Base-by-base conservation (phyloP, 2,888 invertebrate genomes). In the Argynnis bischoffii region DNA sequence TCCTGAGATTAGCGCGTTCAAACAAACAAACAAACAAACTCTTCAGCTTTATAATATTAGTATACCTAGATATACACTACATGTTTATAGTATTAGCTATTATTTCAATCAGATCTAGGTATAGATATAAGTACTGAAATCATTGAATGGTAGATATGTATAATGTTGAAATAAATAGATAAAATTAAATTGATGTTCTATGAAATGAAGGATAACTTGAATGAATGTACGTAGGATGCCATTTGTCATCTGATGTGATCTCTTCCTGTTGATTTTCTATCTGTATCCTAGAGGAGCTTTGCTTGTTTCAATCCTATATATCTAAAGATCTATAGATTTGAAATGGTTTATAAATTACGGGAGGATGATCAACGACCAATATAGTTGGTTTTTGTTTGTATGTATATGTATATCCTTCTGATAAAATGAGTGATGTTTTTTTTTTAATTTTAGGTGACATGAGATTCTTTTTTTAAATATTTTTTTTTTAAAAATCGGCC, bases 221-320 rank as follows among this genome's bases (percentile, higher is more conserved):
- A 67, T 64, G 35, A 67, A 67, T 64, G 55, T n/a, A 55, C 47
- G 53, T 67, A 64, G 70, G 64, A 70, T 64, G 61, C 70, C 56
- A 67, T 70, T 67, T 64, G 64, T 70, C 67, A 70, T 67, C 48
- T 53, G 70, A 70, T 67, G 61, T 56, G 35, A 55, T 66, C 57
- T 48, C 53, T 64, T 67, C 67, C 63, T 64, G 65, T 59, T 54
- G 70, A 70, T 70, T 61, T 53, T 53, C 46, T 67, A 70, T 70
- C 70, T 64, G 61, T 64, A 64, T 61, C 67, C 70, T 55, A 35
- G 54, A 64, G 56, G 54, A 64, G 61, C 18, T 18, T 41, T 53
- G 35, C 41, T 61, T 53, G 50, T 51, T 13, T 41, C 6, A 26
- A 13, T 59, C 26, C 48, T 48, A 31, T 31, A 41, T 41, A 41